A percentile compares a stretch with the other conserved stretches of the same genome.
Evolutionary conservation across 2,888 invertebrate genomes (phyloP).

Genomic region (Drosophila maculinotata): DNA sequence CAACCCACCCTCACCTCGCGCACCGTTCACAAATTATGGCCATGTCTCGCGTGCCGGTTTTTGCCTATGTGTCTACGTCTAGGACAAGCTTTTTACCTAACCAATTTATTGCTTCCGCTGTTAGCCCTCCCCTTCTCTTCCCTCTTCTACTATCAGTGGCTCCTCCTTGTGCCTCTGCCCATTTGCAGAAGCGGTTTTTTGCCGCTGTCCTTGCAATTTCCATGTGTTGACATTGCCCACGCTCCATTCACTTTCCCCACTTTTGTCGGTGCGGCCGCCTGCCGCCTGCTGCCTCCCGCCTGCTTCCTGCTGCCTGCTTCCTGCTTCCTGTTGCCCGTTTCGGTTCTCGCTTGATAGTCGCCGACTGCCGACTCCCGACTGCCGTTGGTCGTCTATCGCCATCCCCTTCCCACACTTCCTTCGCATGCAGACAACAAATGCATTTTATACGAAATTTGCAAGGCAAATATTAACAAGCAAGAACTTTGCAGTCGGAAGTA

Average conservation of each 20-base stretch:
- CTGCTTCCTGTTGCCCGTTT: constrained; percentile 44
- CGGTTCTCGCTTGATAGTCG: constrained; percentile 26
- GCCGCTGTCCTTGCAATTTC: constrained; percentile 73
- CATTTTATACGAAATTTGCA: constrained; percentile 76
- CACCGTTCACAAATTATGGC: constrained; percentile 52
- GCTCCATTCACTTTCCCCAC: constrained; percentile 46
- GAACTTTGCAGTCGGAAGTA: not conserved
- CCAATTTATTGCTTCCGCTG: constrained; percentile 77
- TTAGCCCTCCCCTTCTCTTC: constrained; percentile 2
- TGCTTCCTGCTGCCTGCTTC: constrained; percentile 22
- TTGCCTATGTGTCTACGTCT: constrained; percentile 66
- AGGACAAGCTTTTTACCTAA: constrained; percentile 77
- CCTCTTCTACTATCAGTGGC: constrained; percentile 4
- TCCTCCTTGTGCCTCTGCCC: constrained; percentile 7
- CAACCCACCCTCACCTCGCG: not conserved
- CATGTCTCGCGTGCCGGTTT: constrained; percentile 65
- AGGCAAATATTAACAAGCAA: constrained; percentile 67
- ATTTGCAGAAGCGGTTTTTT: constrained; percentile 46
- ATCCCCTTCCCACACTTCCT: not conserved
- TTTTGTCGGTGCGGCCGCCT: constrained; percentile 45
- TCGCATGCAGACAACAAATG: constrained; percentile 73
- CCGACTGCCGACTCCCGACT: constrained; percentile 27
- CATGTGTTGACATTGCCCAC: constrained; percentile 74
- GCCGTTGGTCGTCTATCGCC: constrained; percentile 26
- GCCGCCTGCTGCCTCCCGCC: constrained; percentile 22